Evolutionary conservation across 2,888 invertebrate genomes (phyloP).

Genomic region (Chrysomela aeneicollis): DNA sequence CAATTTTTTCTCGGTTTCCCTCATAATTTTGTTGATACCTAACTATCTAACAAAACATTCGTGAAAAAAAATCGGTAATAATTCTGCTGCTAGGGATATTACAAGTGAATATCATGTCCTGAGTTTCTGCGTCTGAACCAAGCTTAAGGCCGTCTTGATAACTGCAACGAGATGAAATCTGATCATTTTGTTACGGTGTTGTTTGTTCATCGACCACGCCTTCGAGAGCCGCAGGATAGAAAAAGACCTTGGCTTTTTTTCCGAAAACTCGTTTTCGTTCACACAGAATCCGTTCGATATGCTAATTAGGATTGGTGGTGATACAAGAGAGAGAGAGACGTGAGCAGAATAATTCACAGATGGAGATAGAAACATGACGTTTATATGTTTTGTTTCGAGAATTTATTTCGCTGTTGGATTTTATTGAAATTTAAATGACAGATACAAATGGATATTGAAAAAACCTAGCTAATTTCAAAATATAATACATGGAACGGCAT

Average conservation of each 20-base stretch:
- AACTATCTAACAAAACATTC: too few relatives aligned
- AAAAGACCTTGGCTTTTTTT: slow-evolving; percentile 28
- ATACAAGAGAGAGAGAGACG: slow-evolving; percentile 15
- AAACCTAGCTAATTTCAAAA: too few relatives aligned
- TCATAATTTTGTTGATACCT: too few relatives aligned
- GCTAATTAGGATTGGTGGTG: slow-evolving; percentile 17
- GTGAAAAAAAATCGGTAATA: too few relatives aligned
- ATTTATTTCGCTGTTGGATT: not conserved
- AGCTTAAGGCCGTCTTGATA: not conserved
- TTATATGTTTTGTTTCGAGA: not conserved
- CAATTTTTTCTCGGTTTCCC: too few relatives aligned
- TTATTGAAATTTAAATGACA: too few relatives aligned
- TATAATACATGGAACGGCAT: too few relatives aligned
- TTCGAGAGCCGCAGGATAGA: slow-evolving; percentile 10
- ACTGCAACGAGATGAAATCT: slow-evolving; percentile 16
- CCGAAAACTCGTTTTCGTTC: slow-evolving; percentile 22
- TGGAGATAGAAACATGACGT: not conserved
- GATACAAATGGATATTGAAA: too few relatives aligned
- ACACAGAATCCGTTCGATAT: slow-evolving; percentile 27
- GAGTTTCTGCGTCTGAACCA: not conserved
- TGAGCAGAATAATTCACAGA: not conserved
- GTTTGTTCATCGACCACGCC: slow-evolving; percentile 22
- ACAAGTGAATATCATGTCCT: too few relatives aligned
- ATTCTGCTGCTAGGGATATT: too few relatives aligned
- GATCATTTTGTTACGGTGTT: slow-evolving; percentile 22